Evolutionary conservation across 2,888 invertebrate species (phyloP), one percentile per base, ranked within the genome.

Genomic region (Pocota personata): DNA sequence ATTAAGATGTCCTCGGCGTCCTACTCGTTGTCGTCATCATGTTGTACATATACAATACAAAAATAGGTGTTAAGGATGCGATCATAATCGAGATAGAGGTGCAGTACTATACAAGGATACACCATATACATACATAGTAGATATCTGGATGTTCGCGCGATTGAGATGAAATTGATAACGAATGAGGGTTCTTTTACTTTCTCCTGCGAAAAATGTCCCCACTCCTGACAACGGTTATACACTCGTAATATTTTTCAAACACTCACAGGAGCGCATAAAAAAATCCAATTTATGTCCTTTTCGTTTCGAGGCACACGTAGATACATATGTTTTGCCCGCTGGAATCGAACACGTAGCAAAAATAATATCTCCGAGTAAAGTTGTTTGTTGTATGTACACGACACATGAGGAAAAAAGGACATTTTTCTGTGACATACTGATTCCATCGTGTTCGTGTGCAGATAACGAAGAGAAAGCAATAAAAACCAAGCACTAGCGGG

Each of bases 241-340:
- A n/a, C n/a, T n/a, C n/a, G n/a, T n/a, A 64, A 71, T 60, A 69
- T 80, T 84, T 75, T 64, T 71, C 62, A 80, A 76, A 73, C 55
- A 64, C 73, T 50, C 58, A 21, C 62, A 75, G 37, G 37, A 71
- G 37, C 48, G 48, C 32, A 66, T 35, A 75, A 52, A 75, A 21
- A 84, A 84, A 66, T 76, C 75, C 69, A 84, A 80, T 84, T 80
- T 76, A 84, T 84, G 80, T 84, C 80, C 75, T 80, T 84, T 80
- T 64, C 40, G 1, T 32, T 72, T 35, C 48, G 30, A 43, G 57
- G 75, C 69, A 35, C 52, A 50, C 60, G 62, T 55, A 58, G 12
- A 21, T 71, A 69, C 64, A 64, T 71, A 66, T 76, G 66, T 76
- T 66, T 64, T 50, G 43, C 64, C 30, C 60, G 19, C 43, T 50